A percentile compares a stretch with the other conserved stretches of the same genome.
These are phyloP conservation scores for Muntiacus reevesi DNA, from an alignment of 2,113 vertebrate genomes.

Conservation along the genomic window DNA sequence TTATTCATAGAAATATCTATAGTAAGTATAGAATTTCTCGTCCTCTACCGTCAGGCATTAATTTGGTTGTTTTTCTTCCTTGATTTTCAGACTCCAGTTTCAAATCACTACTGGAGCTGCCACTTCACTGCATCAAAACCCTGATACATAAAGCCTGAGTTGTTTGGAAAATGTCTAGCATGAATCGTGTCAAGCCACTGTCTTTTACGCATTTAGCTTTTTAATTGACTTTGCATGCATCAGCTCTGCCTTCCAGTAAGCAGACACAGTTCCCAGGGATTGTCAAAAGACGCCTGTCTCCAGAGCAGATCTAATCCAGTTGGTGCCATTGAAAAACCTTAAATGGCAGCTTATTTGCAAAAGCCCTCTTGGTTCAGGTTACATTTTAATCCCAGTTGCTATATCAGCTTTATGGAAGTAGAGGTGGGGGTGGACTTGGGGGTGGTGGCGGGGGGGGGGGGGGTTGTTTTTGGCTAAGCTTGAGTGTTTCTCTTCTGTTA, in stretches of 20 bases:
- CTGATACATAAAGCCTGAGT: slow-evolving; percentile 10
- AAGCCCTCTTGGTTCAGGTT: slow-evolving; percentile 38
- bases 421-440: neutral
- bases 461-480: slow-evolving; percentile 41
- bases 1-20: neutral
- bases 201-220: slow-evolving; percentile 39
- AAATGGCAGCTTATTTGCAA: slow-evolving; percentile 65
- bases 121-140: neutral
- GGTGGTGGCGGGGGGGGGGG: neutral
- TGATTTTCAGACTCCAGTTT: slow-evolving; percentile 30
- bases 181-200: slow-evolving; percentile 3
- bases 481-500: slow-evolving; percentile 20
- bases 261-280: slow-evolving; percentile 58
- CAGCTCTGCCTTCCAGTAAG: slow-evolving; percentile 49
- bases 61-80: slow-evolving; percentile 25
- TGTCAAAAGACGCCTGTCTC: slow-evolving; percentile 64
- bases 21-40: slow-evolving; percentile 20
- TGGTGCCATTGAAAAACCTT: slow-evolving; percentile 63
- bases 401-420: slow-evolving; percentile 22
- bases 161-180: neutral
- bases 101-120: neutral
- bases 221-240: slow-evolving; percentile 68
- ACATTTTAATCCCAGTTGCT: slow-evolving; percentile 52
- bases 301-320: slow-evolving; percentile 63
- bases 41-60: neutral